phyloP scores from a whole-genome alignment of 64 coral and sea anemone genomes.

The Exaiptasia diaphana region DNA sequence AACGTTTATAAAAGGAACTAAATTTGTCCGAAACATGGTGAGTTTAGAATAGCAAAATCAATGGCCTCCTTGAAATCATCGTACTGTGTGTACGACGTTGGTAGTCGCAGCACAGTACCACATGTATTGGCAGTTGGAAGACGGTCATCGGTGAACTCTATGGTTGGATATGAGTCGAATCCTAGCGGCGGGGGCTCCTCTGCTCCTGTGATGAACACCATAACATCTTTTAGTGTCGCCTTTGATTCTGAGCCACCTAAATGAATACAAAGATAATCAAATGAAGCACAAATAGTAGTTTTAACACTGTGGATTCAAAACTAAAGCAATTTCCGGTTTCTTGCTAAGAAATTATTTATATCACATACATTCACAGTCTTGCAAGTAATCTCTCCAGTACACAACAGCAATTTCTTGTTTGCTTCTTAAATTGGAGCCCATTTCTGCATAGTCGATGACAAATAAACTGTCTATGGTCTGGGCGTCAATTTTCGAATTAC shows the following conservation, averaged over 20 bases:
- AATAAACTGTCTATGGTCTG: slow-evolving; percentile 22
- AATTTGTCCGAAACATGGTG: slow-evolving; percentile 66
- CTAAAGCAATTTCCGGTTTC: not conserved
- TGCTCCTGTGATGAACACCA: slow-evolving; percentile 52
- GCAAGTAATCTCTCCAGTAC: slow-evolving; percentile 51
- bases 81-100: not conserved
- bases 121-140: slow-evolving; percentile 54
- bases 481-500: slow-evolving; percentile 14
- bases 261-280: not conserved
- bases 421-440: slow-evolving; percentile 30
- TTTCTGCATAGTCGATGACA: slow-evolving; percentile 14
- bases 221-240: slow-evolving; percentile 36
- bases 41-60: slow-evolving; percentile 50
- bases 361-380: slow-evolving; percentile 52
- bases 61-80: slow-evolving; percentile 54
- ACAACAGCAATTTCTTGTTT: slow-evolving; percentile 39
- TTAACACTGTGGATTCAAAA: not conserved
- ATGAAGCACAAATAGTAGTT: not conserved
- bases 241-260: slow-evolving; percentile 40
- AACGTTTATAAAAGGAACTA: no score
- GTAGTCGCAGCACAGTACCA: slow-evolving; percentile 9
- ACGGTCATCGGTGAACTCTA: not conserved
- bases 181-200: slow-evolving; percentile 16
- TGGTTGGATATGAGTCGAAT: slow-evolving; percentile 26
- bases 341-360: not conserved